Conservation (phyloP, 2,113 vertebrate genomes). For the Actenoides hombroni region DNA sequence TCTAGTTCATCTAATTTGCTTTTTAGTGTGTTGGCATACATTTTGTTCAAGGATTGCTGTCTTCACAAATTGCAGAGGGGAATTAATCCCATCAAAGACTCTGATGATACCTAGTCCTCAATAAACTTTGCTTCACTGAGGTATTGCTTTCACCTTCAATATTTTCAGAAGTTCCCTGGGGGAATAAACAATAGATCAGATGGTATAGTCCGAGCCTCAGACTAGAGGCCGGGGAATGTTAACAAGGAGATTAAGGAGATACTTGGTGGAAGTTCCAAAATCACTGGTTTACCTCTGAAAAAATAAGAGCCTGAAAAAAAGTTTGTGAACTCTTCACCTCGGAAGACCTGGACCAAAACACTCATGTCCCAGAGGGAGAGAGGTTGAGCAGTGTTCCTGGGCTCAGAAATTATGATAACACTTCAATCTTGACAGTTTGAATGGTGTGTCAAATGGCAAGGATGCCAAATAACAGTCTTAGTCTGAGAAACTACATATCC, state of each 20-base stretch:
- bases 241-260: background rate
- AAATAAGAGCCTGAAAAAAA: background rate
- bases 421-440: background rate
- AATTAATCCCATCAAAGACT: background rate
- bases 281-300: background rate
- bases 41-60: background rate
- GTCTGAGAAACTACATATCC: background rate
- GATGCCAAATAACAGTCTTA: background rate
- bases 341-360: background rate
- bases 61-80: background rate
- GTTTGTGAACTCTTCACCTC: background rate
- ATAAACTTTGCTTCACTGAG: background rate
- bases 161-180: background rate
- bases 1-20: background rate
- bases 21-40: background rate
- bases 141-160: background rate
- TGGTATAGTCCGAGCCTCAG: background rate
- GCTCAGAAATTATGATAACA: background rate
- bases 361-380: background rate
- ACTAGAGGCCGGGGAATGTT: background rate
- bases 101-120: background rate
- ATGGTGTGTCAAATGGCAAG: background rate
- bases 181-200: background rate
- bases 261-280: background rate
- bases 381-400: background rate